Conservation (phyloP, 2,113 vertebrate species). For the Brachypteracias leptosomus region DNA sequence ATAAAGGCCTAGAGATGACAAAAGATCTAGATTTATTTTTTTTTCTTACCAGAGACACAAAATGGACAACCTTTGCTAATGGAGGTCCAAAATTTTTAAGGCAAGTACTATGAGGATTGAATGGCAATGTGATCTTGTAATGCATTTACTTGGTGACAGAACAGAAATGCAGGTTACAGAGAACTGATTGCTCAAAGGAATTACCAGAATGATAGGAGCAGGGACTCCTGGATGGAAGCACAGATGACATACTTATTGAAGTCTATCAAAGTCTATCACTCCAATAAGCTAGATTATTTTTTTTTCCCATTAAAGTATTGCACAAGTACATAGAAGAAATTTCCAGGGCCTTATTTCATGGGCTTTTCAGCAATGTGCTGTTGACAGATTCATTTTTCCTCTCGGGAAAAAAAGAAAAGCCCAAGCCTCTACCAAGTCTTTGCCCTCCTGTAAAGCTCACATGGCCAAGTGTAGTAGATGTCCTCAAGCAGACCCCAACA, state of each 20-base stretch:
- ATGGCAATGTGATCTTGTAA: neutral
- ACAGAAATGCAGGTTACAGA: neutral
- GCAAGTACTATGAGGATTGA: neutral
- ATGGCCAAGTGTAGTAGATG: neutral
- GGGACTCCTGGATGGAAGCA: neutral
- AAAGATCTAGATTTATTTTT: neutral
- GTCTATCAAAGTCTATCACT: neutral
- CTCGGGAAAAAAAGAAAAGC: neutral
- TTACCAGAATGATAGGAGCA: neutral
- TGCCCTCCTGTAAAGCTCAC: neutral
- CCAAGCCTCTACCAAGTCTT: neutral
- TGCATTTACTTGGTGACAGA: constrained; percentile 18
- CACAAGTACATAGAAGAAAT: neutral
- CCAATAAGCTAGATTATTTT: neutral
- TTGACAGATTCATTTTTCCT: neutral
- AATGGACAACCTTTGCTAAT: neutral
- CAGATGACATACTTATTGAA: neutral
- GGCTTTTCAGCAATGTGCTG: neutral
- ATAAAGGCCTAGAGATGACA: neutral
- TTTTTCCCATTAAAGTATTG: neutral
- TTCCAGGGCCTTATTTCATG: neutral
- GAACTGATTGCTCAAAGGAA: constrained; percentile 14
- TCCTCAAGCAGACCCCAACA: neutral
- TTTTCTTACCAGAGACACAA: neutral
- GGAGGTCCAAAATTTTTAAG: neutral